Evolutionary conservation across 2,113 vertebrate genomes (phyloP).

Genomic region (Hippocampus zosterae): DNA sequence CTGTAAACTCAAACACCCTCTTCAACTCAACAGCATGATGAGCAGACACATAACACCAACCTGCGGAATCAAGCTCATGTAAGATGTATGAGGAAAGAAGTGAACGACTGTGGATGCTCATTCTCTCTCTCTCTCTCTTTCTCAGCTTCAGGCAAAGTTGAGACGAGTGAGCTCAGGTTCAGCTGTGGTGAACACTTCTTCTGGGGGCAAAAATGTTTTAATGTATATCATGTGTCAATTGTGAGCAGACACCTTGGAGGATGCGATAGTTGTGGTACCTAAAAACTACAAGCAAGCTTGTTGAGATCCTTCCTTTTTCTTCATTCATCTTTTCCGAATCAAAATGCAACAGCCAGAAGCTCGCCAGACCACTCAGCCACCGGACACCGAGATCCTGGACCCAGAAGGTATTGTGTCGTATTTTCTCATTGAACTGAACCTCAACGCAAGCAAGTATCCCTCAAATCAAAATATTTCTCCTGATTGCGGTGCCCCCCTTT

Average conservation of each 20-base stretch:
- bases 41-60: slow-evolving; percentile 6
- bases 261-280: slow-evolving; percentile 17
- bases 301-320: background rate
- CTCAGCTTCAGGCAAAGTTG: slow-evolving; percentile 38
- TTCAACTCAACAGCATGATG: slow-evolving; percentile 16
- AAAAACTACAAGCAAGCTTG: background rate
- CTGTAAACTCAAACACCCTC: slow-evolving; percentile 3
- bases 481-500: background rate
- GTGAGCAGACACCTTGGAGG: background rate
- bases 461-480: too few species aligned
- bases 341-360: slow-evolving; percentile 64
- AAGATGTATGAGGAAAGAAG: slow-evolving; percentile 26
- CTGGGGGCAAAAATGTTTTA: slow-evolving; percentile 1
- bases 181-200: background rate
- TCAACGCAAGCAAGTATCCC: background rate
- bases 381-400: slow-evolving; percentile 36
- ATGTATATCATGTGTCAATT: background rate
- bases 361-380: slow-evolving; percentile 35
- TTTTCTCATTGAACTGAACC: background rate
- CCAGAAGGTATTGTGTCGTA: slow-evolving; percentile 48
- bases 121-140: slow-evolving; percentile 24
- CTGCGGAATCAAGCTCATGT: slow-evolving; percentile 7
- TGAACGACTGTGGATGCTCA: slow-evolving; percentile 30
- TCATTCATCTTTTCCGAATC: background rate
- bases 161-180: slow-evolving; percentile 22